Percentiles rank a stretch among this genome's conserved stretches.
Evolutionary conservation across 35 echinoderm and acorn worm genomes (phyloP).

Genomic region (Acanthaster planci): DNA sequence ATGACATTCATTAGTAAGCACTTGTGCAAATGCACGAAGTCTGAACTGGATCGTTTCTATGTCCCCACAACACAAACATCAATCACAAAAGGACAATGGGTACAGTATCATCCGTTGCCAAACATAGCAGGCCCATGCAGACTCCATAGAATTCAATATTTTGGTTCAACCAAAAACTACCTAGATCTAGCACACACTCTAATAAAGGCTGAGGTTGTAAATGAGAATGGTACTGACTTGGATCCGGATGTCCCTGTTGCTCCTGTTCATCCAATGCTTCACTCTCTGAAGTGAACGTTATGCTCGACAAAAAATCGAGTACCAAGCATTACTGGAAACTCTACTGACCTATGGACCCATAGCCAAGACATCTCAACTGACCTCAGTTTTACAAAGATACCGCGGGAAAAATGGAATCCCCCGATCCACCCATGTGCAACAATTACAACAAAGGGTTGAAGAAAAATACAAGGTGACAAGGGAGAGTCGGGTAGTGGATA

Average conservation of each 20-base stretch:
- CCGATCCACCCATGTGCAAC: conserved; percentile 9
- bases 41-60: conserved; percentile 61
- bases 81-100: conserved; percentile 46
- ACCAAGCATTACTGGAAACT: conserved; percentile 42
- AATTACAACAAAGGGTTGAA: not conserved
- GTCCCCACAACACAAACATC: conserved; percentile 43
- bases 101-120: conserved; percentile 43
- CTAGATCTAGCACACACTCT: conserved; percentile 46
- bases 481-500: conserved; percentile 21
- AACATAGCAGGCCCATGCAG: conserved; percentile 25
- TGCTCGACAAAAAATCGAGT: conserved; percentile 32
- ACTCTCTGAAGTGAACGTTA: conserved; percentile 9
- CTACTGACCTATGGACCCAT: conserved; percentile 40
- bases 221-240: conserved; percentile 38
- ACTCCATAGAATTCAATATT: too few species aligned
- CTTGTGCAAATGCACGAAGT: conserved; percentile 49
- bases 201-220: conserved; percentile 22
- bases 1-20: conserved; percentile 54
- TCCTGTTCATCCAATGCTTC: conserved; percentile 31
- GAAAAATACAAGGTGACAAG: not conserved
- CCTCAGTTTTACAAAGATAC: conserved; percentile 51
- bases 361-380: conserved; percentile 52
- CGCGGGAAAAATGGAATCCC: conserved; percentile 36
- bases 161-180: too few species aligned
- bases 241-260: conserved; percentile 20